Percentiles rank a stretch among this genome's conserved stretches.
These are phyloP conservation scores for Ischnura elegans DNA, from an alignment of 2,888 invertebrate species.

Conservation along the genomic window DNA sequence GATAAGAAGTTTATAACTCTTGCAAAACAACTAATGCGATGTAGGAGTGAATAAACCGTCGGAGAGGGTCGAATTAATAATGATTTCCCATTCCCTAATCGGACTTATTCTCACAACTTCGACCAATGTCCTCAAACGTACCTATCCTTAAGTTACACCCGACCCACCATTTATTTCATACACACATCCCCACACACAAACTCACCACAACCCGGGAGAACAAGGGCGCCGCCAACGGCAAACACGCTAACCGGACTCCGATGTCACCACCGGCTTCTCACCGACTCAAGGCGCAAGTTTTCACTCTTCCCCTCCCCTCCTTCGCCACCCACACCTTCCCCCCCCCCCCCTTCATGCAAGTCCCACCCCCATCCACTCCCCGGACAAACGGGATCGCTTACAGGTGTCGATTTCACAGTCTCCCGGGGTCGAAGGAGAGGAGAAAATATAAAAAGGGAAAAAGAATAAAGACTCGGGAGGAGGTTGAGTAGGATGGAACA, in stretches of 20 bases:
- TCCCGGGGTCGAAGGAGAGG: not conserved
- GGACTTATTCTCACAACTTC: too few relatives aligned
- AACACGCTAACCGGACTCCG: not conserved
- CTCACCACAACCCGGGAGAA: not conserved
- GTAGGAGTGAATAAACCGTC: too few relatives aligned
- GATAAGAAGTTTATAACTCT: too few relatives aligned
- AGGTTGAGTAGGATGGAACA: not conserved
- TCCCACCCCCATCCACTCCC: not conserved
- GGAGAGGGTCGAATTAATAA: too few relatives aligned
- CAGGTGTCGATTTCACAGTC: slow-evolving; percentile 64
- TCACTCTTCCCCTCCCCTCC: not conserved
- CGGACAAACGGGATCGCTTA: slow-evolving; percentile 63
- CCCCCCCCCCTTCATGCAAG: not conserved
- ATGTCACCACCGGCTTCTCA: slow-evolving; percentile 46
- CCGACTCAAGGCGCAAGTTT: not conserved
- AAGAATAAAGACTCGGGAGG: not conserved
- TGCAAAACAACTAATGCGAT: too few relatives aligned
- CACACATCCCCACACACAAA: not conserved
- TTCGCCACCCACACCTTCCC: not conserved
- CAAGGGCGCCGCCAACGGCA: slow-evolving; percentile 38
- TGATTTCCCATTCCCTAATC: not conserved
- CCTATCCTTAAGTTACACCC: not conserved
- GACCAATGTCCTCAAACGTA: too few relatives aligned
- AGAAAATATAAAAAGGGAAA: not conserved
- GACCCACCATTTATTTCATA: not conserved